Base-by-base conservation (phyloP, 2,888 invertebrate species). In the Dendrolimus pini region DNA sequence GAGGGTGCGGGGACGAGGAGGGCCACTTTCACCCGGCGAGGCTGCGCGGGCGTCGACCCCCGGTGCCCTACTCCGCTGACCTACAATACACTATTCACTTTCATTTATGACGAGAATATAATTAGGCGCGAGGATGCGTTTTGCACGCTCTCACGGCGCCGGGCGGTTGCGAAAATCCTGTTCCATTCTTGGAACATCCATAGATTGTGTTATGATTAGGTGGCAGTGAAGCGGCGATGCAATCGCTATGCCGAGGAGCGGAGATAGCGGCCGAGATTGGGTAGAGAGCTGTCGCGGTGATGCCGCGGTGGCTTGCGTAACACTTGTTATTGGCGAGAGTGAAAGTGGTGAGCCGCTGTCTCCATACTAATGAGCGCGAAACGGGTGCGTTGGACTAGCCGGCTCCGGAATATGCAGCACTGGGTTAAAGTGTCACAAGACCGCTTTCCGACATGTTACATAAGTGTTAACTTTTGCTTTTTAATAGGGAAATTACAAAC, bases 41-140 rank as follows among this genome's bases (percentile, higher is more conserved):
- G 89, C 87, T 89, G 89, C 89, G 89, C 89, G 89, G 86, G 77
- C 89, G 85, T 78, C 88, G 89, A 89, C 87, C 89, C 87, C 82
- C 76, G 69, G 62, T 86, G 89, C 70, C 89, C 89, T 90, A 87
- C 90, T 90, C 89, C 84, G 86, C 78, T 90, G 85, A 89, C 90
- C 90, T 72, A 90, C 83, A 83, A 80, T 77, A 86, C 82, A 82
- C 79, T 82, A 71, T 70, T 86, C 83, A 88, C 89, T 89, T 89
- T 90, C 89, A 85, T 87, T 89, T 89, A 73, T 86, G 78, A 71
- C 63, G 70, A 81, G 78, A 80, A 77, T 77, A 75, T 81, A 79
- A 83, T 84, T 85, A 86, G 76, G 77, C 70, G 65, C 82, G 82
- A 86, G 83, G 89, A 87, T 89, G 83, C 78, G 76, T 78, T 81